Base-by-base conservation (phyloP, 2,888 invertebrate species). In the Ypsolopha scabrella region DNA sequence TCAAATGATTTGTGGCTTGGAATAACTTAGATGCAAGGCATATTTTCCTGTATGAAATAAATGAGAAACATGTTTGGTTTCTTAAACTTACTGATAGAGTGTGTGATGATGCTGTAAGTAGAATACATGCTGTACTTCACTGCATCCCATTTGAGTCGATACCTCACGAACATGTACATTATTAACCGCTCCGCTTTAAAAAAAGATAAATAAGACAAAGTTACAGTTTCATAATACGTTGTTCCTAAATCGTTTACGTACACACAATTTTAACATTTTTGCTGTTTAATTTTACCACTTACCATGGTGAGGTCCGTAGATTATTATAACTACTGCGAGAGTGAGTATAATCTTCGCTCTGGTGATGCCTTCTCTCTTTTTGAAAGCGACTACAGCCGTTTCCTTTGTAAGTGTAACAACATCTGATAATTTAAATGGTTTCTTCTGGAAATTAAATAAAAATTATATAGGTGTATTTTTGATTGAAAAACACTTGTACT, bases 291-390 rank as follows among this genome's bases (percentile, higher is more conserved):
- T 4, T 13, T 33, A 33, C 37, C 41, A 58, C 72, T 74, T 65
- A 88, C 88, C 88, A 60, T 87, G 86, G 57, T 77, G 75, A 0
- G 88, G 89, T 37, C 89, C 88, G 57, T 88, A 83, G 4, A 88
- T 68, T 1, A 88, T 75, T 34, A 81, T 75, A 4, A 87, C 88
- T 1, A 86, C 70, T 33, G 83, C 55, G 49, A 89, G 73, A 1
- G 87, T 86, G 33, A 82, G 56, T 39, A 85, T 70, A 34, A 89
- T 80, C 57, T 87, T 83, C 51, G 62, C 68, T 36, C 82, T 77
- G 8, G 65, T 60, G 53, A 81, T 77, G 0, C 68, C 68, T n/a
- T 78, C 73, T 35, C 89, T 70, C 55, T 86, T 79, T 57, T 79
- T 88, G 50, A 88, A 73, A 1, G 87, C 88, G 0, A 88, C 85